These are phyloP conservation scores for Motacilla tschutschensis DNA, from an alignment of 2,113 vertebrate species.

Conservation along the genomic window DNA sequence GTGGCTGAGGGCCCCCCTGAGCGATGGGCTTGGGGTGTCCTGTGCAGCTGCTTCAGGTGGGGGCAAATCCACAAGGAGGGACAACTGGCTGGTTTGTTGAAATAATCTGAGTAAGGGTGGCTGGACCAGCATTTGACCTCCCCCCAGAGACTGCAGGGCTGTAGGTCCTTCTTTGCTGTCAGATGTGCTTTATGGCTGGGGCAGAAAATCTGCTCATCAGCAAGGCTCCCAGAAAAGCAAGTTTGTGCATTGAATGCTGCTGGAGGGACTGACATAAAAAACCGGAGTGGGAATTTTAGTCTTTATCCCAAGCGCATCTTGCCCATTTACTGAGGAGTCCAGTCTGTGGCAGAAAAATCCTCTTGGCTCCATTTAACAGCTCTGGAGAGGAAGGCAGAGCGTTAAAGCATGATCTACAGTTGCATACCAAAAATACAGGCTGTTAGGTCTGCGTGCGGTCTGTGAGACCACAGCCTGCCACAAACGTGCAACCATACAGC, in stretches of 20 bases:
- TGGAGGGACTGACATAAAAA: not conserved
- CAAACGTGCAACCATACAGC: not conserved
- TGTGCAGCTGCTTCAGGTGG: not conserved
- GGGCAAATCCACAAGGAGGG: not conserved
- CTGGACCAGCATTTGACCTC: not conserved
- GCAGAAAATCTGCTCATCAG: not conserved
- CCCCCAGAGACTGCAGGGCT: accelerated
- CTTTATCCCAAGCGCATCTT: not conserved
- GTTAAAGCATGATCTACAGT: not conserved
- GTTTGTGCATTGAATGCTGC: accelerated
- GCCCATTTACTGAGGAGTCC: not conserved
- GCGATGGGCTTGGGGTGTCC: accelerated
- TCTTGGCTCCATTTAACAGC: not conserved
- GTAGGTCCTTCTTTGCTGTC: not conserved
- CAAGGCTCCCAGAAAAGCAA: not conserved
- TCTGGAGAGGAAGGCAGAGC: not conserved
- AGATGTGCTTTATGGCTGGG: not conserved
- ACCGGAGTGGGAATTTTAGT: not conserved
- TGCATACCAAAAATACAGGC: not conserved
- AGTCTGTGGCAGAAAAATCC: not conserved
- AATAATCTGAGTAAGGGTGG: not conserved
- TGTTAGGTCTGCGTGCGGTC: not conserved
- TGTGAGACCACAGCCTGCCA: not conserved
- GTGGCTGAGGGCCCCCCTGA: accelerated
- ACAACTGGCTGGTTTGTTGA: not conserved